Base-by-base conservation (phyloP, 1,140 invertebrate genomes). In the Danaus melanippus region DNA sequence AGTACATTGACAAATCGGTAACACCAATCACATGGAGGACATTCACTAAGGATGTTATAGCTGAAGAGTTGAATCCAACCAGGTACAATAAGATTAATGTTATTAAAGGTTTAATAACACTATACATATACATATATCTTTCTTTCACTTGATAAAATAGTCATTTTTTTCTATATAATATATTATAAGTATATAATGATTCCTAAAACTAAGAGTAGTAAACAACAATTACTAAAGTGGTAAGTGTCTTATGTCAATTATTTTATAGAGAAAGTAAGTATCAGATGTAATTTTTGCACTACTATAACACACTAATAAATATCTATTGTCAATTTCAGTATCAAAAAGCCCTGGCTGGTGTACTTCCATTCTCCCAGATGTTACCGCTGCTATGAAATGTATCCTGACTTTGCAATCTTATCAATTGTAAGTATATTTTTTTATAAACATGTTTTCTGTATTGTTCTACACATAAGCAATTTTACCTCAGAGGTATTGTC, bases 281-380 rank as follows among this genome's bases (percentile, higher is more conserved):
- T 4, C 21, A 32, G 21, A 32, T 32, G 6, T 7, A 32, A 32
- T 32, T 4, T 32, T 32, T 32, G 21, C 21, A 32, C 2, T 32
- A 32, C 6, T 32, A 4, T 15, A 15, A 15, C 15, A 32, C 2
- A 32, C 21, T 32, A 32, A 32, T 32, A 32, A 32, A 7, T 32
- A 32, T 32, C 0, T 32, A 32, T 32, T 32, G 21, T 3, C 6
- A 32, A 32, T 74, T 68, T 8, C 68, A 81, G 80, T 42, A 56
- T 50, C 15, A 74, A 68, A 10, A 79, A 77, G 48, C 83, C 83
- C 1, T 86, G 83, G 81, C 53, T 86, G 46, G 71, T 86, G 10
- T 86, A 86, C 55, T 86, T 83, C 67, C 76, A 83, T 39, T 84
- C 83, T 7, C 81, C 83, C 6, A 70, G 72, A 42, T 86, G 83